phyloP scores from a whole-genome alignment of 2,888 invertebrate species.

The Leucozona laternaria region DNA sequence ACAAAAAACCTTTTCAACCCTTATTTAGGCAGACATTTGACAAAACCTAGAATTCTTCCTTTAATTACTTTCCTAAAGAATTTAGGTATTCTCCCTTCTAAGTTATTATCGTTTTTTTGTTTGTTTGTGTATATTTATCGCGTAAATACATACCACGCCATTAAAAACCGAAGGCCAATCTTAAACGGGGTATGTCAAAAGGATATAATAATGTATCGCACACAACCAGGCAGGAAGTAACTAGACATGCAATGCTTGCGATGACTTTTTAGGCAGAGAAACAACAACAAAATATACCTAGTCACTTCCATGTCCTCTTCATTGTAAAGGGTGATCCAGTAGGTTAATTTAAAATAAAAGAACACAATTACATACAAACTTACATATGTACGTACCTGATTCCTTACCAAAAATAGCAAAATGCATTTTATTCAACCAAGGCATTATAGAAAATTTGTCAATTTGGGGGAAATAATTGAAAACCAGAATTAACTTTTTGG shows the following conservation, averaged over 20 bases:
- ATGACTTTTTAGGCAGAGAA: slow-evolving; percentile 59
- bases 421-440: no score
- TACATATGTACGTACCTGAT: no score
- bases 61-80: slow-evolving; percentile 60
- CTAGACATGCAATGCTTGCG: slow-evolving; percentile 59
- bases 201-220: slow-evolving; percentile 50
- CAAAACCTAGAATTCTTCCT: slow-evolving; percentile 47
- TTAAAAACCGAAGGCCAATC: slow-evolving; percentile 65
- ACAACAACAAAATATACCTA: slow-evolving; percentile 17
- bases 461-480: no score
- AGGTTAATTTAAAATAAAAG: neutral
- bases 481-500: neutral
- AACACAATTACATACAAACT: neutral
- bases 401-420: no score
- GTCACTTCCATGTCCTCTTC: slow-evolving; percentile 31
- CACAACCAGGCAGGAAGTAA: slow-evolving; percentile 46
- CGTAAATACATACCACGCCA: slow-evolving; percentile 18
- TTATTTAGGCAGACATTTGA: slow-evolving; percentile 37
- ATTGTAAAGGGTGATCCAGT: slow-evolving; percentile 7
- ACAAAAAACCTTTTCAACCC: slow-evolving; percentile 44
- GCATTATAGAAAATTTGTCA: no score
- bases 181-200: slow-evolving; percentile 70
- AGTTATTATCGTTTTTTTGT: slow-evolving; percentile 11
- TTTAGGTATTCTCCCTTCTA: slow-evolving; percentile 34
- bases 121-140: slow-evolving; percentile 33